Conservation (phyloP, 1,140 invertebrate genomes). For the Andricus grossulariae region DNA sequence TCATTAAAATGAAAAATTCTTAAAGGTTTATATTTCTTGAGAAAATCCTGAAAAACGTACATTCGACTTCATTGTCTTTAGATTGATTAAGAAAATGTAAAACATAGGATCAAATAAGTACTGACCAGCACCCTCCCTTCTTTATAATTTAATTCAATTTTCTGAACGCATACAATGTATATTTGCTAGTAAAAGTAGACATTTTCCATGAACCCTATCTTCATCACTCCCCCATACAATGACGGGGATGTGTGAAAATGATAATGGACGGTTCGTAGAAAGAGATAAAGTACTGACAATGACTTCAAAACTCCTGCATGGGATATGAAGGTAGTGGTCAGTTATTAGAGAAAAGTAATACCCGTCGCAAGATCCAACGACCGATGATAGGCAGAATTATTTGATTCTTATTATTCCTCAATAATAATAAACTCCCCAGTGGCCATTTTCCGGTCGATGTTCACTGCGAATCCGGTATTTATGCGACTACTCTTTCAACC, state of each 20-base stretch:
- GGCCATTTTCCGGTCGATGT: not conserved
- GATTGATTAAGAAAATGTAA: too few relatives aligned
- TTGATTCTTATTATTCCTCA: not conserved
- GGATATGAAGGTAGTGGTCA: not conserved
- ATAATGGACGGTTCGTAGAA: conserved; percentile 15
- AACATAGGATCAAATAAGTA: too few relatives aligned
- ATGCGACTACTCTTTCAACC: too few relatives aligned
- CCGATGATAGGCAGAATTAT: conserved; percentile 1
- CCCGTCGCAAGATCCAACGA: not conserved
- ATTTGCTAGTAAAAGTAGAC: not conserved
- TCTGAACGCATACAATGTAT: not conserved
- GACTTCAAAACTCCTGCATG: not conserved
- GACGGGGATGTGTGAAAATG: conserved; percentile 28
- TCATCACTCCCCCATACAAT: not conserved
- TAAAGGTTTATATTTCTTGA: too few relatives aligned
- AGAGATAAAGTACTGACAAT: conserved; percentile 3
- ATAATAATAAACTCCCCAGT: not conserved
- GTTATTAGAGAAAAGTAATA: conserved; percentile 1
- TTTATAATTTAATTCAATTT: not conserved
- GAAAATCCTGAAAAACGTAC: too few relatives aligned
- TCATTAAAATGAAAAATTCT: too few relatives aligned
- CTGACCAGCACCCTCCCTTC: not conserved
- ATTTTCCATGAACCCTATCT: conserved; percentile 24
- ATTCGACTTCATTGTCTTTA: too few relatives aligned
- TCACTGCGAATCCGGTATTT: not conserved